phyloP scores from a whole-genome alignment of 2,797 vertebrate genomes.

The Falco biarmicus region DNA sequence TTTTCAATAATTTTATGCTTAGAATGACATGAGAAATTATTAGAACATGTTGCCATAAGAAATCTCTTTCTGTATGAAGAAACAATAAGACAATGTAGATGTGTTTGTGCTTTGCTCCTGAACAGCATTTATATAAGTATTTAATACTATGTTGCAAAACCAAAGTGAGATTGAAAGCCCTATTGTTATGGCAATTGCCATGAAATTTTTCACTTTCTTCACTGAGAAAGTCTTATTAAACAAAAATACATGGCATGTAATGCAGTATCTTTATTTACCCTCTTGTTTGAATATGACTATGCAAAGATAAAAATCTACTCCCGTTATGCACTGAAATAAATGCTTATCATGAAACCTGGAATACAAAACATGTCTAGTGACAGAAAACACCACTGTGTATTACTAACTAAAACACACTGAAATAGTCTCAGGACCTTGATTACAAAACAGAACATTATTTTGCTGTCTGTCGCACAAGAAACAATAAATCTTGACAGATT shows the following conservation, averaged over 20 bases:
- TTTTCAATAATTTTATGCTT: not conserved
- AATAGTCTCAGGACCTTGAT: not conserved
- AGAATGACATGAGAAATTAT: not conserved
- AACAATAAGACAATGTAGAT: not conserved
- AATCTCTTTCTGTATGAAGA: not conserved
- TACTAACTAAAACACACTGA: not conserved
- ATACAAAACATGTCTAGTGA: not conserved
- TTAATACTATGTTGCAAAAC: not conserved
- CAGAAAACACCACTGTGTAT: not conserved
- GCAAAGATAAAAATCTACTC: not conserved
- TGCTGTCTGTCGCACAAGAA: not conserved
- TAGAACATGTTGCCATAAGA: not conserved
- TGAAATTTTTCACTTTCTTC: not conserved
- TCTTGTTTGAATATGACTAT: not conserved
- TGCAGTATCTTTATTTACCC: not conserved
- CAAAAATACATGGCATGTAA: not conserved
- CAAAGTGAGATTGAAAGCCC: not conserved
- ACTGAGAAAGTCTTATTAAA: not conserved
- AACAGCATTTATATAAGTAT: not conserved
- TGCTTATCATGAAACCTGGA: not conserved
- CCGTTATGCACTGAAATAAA: not conserved
- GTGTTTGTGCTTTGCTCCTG: not conserved
- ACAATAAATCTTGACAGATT: not conserved
- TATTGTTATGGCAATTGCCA: not conserved
- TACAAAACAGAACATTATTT: not conserved